Evolutionary conservation across 2,797 vertebrate species (phyloP).

Genomic region (Alauda arvensis): DNA sequence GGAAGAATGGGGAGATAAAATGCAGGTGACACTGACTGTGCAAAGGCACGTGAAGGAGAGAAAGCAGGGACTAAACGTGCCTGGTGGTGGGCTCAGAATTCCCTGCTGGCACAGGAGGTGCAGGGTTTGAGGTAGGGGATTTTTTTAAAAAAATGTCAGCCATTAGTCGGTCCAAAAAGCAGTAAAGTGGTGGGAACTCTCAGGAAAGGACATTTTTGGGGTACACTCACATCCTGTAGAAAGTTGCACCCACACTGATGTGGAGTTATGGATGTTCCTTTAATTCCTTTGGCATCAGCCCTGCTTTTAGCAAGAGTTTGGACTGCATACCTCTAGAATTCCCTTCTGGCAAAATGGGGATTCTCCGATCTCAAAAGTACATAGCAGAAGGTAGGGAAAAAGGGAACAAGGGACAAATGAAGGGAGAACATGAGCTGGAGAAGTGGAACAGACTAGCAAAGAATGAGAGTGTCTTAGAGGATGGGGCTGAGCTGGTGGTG

Average conservation of each 20-base stretch:
- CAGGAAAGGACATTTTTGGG: not conserved
- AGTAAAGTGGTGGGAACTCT: not conserved
- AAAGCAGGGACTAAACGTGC: rapidly evolving
- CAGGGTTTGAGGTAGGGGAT: not conserved
- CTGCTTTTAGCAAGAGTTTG: not conserved
- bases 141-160: not conserved
- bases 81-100: not conserved
- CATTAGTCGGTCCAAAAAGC: not conserved
- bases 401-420: not conserved
- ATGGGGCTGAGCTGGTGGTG: not conserved
- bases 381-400: not conserved
- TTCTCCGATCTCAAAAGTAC: not conserved
- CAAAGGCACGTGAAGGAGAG: not conserved
- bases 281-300: not conserved
- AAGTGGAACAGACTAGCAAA: not conserved
- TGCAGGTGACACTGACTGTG: not conserved
- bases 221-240: not conserved
- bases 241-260: not conserved
- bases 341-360: not conserved
- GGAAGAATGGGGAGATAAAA: not conserved
- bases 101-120: not conserved
- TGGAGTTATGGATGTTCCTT: not conserved
- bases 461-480: not conserved
- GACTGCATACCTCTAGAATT: not conserved
- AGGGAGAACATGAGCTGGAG: not conserved